A percentile compares a stretch with the other conserved stretches of the same genome.
Conservation (phyloP, 37 sponge, comb jelly and placozoan species). For the Hexactinellida sp. region DNA sequence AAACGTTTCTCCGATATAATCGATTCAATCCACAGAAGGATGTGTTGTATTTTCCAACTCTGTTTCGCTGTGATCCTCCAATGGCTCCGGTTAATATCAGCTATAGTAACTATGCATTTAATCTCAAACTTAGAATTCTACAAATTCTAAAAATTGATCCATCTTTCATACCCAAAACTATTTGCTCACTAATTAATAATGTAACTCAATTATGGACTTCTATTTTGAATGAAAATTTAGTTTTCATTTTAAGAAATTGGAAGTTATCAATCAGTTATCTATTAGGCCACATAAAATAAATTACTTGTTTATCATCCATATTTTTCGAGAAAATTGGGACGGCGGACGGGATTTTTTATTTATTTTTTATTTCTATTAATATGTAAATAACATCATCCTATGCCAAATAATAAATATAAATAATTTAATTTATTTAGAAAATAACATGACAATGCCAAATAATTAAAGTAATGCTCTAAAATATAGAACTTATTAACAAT, state of each 20-base stretch:
- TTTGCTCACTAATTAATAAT: not conserved
- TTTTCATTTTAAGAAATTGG: slow-evolving; percentile 19
- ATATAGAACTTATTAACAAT: too few species aligned
- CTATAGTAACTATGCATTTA: not conserved
- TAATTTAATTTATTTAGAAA: too few species aligned
- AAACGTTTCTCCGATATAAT: not conserved
- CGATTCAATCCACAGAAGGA: not conserved
- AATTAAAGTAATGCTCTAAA: too few species aligned
- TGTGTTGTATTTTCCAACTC: not conserved
- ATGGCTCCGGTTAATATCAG: slow-evolving; percentile 26
- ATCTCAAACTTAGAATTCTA: not conserved
- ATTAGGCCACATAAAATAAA: too few species aligned
- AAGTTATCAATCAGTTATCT: too few species aligned
- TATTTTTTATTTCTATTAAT: too few species aligned
- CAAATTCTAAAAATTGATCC: not conserved
- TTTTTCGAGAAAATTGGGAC: too few species aligned
- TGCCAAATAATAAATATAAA: too few species aligned
- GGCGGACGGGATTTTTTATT: too few species aligned
- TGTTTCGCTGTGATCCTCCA: slow-evolving; percentile 4
- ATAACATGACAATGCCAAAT: too few species aligned
- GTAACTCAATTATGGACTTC: not conserved
- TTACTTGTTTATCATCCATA: too few species aligned
- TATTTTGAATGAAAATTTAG: slow-evolving; percentile 12
- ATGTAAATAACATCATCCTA: too few species aligned
- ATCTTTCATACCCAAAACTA: not conserved